Evolutionary conservation across 2,797 vertebrate species (phyloP).

Genomic region (Urophycis tenuis): DNA sequence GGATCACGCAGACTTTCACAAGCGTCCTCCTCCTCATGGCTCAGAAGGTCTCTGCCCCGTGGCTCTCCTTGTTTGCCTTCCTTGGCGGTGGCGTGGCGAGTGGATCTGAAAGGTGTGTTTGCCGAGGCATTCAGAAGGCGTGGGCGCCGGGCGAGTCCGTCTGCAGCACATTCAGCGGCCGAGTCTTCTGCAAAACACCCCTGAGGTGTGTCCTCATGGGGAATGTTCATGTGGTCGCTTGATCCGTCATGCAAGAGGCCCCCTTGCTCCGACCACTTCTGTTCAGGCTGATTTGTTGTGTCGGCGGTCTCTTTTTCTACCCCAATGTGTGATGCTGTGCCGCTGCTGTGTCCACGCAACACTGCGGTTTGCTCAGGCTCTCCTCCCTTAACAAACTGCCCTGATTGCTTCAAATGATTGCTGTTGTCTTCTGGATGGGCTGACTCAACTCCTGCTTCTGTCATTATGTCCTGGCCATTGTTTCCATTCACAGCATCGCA

Average conservation of each 20-base stretch:
- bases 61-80: not conserved
- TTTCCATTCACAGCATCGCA: slow-evolving; percentile 23
- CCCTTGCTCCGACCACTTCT: not conserved
- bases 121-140: slow-evolving; percentile 17
- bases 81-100: not conserved
- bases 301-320: not conserved
- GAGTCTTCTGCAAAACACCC: not conserved
- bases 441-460: slow-evolving; percentile 66
- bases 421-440: slow-evolving; percentile 55
- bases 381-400: slow-evolving; percentile 15
- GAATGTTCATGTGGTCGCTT: not conserved
- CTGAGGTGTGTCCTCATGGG: not conserved
- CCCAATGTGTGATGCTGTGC: not conserved
- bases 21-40: not conserved
- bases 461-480: slow-evolving; percentile 61
- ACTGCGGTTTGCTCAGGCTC: slow-evolving; percentile 1
- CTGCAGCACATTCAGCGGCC: not conserved
- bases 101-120: not conserved
- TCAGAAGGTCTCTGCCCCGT: not conserved
- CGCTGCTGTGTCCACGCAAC: slow-evolving; percentile 15
- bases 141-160: slow-evolving; percentile 11
- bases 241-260: not conserved
- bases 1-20: not conserved
- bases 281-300: slow-evolving; percentile 1
- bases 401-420: slow-evolving; percentile 18